These are phyloP conservation scores for Rhopalosiphum maidis DNA, from an alignment of 1,140 invertebrate genomes.

Conservation along the genomic window DNA sequence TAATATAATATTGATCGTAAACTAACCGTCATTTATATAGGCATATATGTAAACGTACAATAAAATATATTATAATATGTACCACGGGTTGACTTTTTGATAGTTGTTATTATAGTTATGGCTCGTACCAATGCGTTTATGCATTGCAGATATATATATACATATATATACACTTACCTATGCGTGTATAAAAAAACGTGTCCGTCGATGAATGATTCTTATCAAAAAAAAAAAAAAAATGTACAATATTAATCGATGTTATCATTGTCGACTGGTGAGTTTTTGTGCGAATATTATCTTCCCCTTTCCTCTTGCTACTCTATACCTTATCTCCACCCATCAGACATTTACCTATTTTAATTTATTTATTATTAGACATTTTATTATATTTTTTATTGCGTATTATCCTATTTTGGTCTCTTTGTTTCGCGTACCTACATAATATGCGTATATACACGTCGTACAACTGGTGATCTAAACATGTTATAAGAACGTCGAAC, in stretches of 20 bases:
- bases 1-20: background rate
- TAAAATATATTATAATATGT: background rate
- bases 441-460: background rate
- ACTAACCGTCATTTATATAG: background rate
- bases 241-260: constrained; percentile 3
- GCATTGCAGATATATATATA: background rate
- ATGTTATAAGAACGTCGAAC: constrained; percentile 41
- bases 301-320: background rate
- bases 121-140: background rate
- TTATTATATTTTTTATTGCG: background rate
- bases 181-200: background rate
- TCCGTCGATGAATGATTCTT: background rate
- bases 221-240: background rate
- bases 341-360: background rate
- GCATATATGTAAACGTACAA: background rate
- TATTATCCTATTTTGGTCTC: background rate
- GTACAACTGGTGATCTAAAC: constrained; percentile 22
- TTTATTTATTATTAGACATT: constrained; percentile 4
- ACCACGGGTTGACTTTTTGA: background rate
- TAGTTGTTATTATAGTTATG: background rate
- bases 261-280: background rate
- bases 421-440: constrained; percentile 1
- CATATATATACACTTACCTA: background rate
- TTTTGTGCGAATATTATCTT: background rate
- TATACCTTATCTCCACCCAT: background rate